Evolutionary conservation across 2,797 vertebrate species (phyloP).

Genomic region (Delichon dasypus): DNA sequence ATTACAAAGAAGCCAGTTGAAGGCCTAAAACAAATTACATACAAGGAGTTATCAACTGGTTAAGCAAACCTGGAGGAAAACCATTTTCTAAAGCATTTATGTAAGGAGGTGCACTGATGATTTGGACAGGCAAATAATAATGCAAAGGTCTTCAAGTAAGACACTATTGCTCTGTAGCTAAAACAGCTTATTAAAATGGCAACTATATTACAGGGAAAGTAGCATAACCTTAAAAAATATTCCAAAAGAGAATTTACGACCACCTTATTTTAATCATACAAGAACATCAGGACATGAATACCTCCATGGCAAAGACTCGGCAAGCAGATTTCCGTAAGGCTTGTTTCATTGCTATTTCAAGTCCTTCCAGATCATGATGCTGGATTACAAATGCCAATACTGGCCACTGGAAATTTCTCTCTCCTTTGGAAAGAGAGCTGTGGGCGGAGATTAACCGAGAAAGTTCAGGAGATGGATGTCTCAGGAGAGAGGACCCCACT

Average conservation of each 20-base stretch:
- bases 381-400: constrained; percentile 98
- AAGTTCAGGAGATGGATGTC: constrained; percentile 97
- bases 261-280: background rate
- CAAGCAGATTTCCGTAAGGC: constrained; percentile 97
- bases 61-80: background rate
- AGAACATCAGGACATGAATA: constrained; percentile 55
- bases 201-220: background rate
- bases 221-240: background rate
- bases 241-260: background rate
- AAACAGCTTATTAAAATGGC: background rate
- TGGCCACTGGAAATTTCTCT: constrained; percentile 99
- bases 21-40: constrained; percentile 81
- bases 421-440: constrained; percentile 97
- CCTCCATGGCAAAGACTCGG: constrained; percentile 99
- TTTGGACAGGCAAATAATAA: background rate
- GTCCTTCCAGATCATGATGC: constrained; percentile 96
- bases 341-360: constrained; percentile 98
- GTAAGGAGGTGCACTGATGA: background rate
- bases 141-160: background rate
- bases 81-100: background rate
- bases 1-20: constrained; percentile 99
- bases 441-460: constrained; percentile 97
- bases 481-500: constrained; percentile 95
- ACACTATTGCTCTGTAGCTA: background rate
- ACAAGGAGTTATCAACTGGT: background rate